Percentiles rank a stretch among this genome's conserved stretches.
Evolutionary conservation across 2,888 invertebrate genomes (phyloP).

Genomic region (Drosophila austrosaltans): DNA sequence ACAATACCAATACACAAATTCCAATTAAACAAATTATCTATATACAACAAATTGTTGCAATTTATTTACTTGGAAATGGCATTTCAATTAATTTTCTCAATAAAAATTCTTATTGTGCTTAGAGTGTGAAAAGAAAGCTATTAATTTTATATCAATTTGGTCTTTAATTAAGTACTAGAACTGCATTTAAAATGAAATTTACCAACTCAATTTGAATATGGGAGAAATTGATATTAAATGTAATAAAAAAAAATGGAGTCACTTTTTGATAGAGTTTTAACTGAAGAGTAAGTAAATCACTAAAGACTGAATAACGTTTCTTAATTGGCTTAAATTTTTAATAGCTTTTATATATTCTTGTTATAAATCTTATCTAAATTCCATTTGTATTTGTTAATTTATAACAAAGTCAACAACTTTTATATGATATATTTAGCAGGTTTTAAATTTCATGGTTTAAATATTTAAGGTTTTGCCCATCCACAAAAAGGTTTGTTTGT

Average conservation of each 20-base stretch:
- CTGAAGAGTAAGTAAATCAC: no score
- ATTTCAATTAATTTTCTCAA: conserved; percentile 7
- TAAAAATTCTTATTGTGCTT: not conserved
- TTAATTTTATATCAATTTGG: conserved; percentile 10
- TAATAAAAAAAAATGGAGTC: no score
- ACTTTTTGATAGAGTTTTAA: no score
- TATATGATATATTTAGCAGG: not conserved
- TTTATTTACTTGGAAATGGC: not conserved
- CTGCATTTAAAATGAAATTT: not conserved
- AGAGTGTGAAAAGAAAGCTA: not conserved
- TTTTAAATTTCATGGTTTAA: not conserved
- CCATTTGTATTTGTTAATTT: no score
- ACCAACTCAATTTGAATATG: not conserved
- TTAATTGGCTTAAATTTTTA: no score
- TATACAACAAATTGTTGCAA: not conserved
- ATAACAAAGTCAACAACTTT: no score
- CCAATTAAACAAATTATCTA: conserved; percentile 3
- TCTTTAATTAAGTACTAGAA: not conserved
- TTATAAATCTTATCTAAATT: no score
- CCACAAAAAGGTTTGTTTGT: not conserved
- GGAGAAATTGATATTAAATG: no score
- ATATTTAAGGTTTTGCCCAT: not conserved
- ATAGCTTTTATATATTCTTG: no score
- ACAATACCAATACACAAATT: not conserved
- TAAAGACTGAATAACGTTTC: no score